Conservation (phyloP, 2,888 invertebrate genomes). For the Tromatobia lineatoria region DNA sequence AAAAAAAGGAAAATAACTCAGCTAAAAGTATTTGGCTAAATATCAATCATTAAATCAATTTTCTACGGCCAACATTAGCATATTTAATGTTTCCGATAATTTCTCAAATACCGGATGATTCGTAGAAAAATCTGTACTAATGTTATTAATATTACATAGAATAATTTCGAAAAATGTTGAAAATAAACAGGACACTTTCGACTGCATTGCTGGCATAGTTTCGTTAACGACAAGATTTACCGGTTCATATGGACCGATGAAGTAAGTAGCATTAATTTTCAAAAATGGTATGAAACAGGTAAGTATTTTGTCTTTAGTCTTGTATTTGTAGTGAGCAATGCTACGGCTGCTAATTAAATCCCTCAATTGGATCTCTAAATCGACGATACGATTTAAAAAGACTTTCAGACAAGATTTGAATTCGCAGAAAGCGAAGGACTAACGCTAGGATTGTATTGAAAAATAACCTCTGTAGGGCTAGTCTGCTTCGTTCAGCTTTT, state of each 20-base stretch:
- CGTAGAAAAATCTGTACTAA: not conserved
- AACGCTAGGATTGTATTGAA: slow-evolving; percentile 78
- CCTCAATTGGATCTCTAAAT: slow-evolving; percentile 31
- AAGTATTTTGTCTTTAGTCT: slow-evolving; percentile 64
- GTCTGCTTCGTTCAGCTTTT: slow-evolving; percentile 70
- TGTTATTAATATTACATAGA: not conserved
- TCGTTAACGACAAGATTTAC: slow-evolving; percentile 13
- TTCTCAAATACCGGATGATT: not conserved
- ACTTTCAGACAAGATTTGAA: slow-evolving; percentile 69
- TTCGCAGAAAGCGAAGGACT: slow-evolving; percentile 73
- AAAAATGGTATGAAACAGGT: slow-evolving; percentile 51
- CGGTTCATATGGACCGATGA: not conserved
- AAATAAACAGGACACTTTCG: not conserved
- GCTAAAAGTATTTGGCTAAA: too few species aligned
- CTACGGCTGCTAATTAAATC: slow-evolving; percentile 72
- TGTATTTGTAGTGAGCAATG: slow-evolving; percentile 77
- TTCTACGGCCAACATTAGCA: too few species aligned
- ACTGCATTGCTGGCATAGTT: slow-evolving; percentile 15
- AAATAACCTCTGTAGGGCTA: slow-evolving; percentile 78
- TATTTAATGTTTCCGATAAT: not conserved
- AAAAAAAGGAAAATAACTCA: not conserved
- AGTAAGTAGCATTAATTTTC: slow-evolving; percentile 32
- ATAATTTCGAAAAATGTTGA: not conserved
- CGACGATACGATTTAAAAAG: slow-evolving; percentile 31
- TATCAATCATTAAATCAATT: too few species aligned